phyloP scores from a whole-genome alignment of 1,140 invertebrate genomes.

The Goniozus legneri region DNA sequence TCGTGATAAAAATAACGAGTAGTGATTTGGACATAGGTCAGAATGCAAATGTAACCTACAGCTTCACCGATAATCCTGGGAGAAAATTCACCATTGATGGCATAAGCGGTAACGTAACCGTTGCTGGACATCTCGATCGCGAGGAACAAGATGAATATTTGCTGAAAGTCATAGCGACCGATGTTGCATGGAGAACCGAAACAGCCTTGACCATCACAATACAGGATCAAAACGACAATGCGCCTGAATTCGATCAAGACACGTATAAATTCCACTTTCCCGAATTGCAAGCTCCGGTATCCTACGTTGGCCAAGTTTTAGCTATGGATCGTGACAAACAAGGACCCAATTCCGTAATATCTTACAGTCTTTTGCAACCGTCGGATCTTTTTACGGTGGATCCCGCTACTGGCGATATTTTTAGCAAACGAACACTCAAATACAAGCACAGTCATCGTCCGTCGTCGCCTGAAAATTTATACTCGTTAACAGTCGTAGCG shows the following conservation, averaged over 20 bases:
- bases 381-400: conserved; percentile 89
- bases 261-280: conserved; percentile 89
- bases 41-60: conserved; percentile 87
- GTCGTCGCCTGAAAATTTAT: conserved; percentile 82
- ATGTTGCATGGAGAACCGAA: conserved; percentile 85
- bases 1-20: conserved; percentile 89
- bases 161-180: conserved; percentile 72
- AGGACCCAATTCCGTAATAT: conserved; percentile 90
- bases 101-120: conserved; percentile 86
- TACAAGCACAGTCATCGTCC: conserved; percentile 78
- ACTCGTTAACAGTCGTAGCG: conserved; percentile 79
- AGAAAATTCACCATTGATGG: conserved; percentile 86
- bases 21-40: conserved; percentile 82
- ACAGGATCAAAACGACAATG: conserved; percentile 93
- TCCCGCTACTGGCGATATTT: conserved; percentile 84
- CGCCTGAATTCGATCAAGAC: conserved; percentile 84
- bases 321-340: conserved; percentile 88
- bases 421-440: conserved; percentile 75
- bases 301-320: conserved; percentile 83
- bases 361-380: conserved; percentile 85
- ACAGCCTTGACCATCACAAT: conserved; percentile 89
- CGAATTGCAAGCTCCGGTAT: conserved; percentile 73
- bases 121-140: conserved; percentile 77
- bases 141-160: conserved; percentile 90
- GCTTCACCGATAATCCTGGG: conserved; percentile 83